Evolutionary conservation across 2,888 invertebrate genomes (phyloP), one percentile per base, ranked within the genome.

Genomic region (Odontocerum albicorne): DNA sequence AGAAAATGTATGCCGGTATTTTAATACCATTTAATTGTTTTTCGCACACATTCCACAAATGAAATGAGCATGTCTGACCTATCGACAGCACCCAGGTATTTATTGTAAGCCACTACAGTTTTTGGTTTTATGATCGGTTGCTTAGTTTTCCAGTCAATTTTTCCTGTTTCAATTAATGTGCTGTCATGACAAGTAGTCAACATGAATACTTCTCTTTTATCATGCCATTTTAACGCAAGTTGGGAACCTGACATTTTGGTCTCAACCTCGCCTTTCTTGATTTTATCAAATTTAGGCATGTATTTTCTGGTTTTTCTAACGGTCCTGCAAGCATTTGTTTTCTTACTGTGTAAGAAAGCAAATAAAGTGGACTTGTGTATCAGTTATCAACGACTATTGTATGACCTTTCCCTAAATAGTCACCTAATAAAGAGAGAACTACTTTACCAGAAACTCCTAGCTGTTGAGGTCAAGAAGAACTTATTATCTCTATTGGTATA

Each of bases 401-500:
- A 21, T 51, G 36, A 7, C 43, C 51, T 13, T 51, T 44, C n/a
- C 13, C 51, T 6, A 43, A 36, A 16, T 36, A 51, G 16, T 51
- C 44, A 20, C 21, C 36, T 21, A 51, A 16, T 2, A 51, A 17
- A 6, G 51, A 33, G 7, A 35, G 17, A 13, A 52, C 52, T 2
- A 52, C 45, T 7, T 35, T 22, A 17, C 45, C 52, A 4, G 44
- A 44, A 17, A 27, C 19, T 10, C 52, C 51, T 20, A 50, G 3
- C 10, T 40, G n/a, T 38, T 38, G 15, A 3, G 20, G 4, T 10
- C n/a, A 21, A 20, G 13, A 8, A 4, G 13, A 3, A 6, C n/a
- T 13, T 33, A 33, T 12, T 10, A 3, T 33, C 4, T 33, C 33
- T 13, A 33, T 33, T 10, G 4, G 4, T 10, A n/a, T 49, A n/a